Evolutionary conservation across 2,888 invertebrate genomes (phyloP).

Genomic region (Seladonia tumulorum): DNA sequence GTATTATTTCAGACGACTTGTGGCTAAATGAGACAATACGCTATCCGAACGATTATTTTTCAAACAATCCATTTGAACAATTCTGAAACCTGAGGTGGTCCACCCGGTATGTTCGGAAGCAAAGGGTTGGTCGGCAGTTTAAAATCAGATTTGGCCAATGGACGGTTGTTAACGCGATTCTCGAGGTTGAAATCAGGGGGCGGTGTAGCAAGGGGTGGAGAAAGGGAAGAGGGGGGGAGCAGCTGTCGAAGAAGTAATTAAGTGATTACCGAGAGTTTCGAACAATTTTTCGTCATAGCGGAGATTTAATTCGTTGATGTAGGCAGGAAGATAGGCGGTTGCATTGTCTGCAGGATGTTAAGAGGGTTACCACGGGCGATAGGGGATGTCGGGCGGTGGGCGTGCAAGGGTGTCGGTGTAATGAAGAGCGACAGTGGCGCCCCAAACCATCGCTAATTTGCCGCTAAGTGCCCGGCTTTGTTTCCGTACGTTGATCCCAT

Average conservation of each 20-base stretch:
- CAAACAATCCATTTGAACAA: background rate
- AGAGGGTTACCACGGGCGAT: slow-evolving; percentile 60
- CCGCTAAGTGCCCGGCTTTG: slow-evolving; percentile 78
- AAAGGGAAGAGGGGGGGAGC: background rate
- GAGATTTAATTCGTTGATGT: slow-evolving; percentile 63
- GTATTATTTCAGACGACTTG: too few relatives aligned
- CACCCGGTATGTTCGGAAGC: background rate
- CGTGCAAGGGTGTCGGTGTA: slow-evolving; percentile 70
- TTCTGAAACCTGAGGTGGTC: background rate
- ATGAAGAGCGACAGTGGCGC: slow-evolving; percentile 78
- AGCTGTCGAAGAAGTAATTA: slow-evolving; percentile 41
- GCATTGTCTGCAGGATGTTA: slow-evolving; percentile 71
- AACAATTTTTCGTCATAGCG: slow-evolving; percentile 52
- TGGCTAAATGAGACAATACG: too few relatives aligned
- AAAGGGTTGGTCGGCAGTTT: background rate
- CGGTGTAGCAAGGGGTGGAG: background rate
- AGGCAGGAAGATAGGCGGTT: slow-evolving; percentile 48
- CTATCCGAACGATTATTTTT: background rate
- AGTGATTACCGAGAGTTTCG: slow-evolving; percentile 34
- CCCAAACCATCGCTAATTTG: slow-evolving; percentile 76
- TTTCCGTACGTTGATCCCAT: slow-evolving; percentile 77
- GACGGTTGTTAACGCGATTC: slow-evolving; percentile 13
- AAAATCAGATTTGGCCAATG: slow-evolving; percentile 7
- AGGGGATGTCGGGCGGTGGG: slow-evolving; percentile 32
- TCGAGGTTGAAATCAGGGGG: background rate